These are phyloP conservation scores for Eupithecia centaureata DNA, from an alignment of 2,888 invertebrate species.

Conservation along the genomic window DNA sequence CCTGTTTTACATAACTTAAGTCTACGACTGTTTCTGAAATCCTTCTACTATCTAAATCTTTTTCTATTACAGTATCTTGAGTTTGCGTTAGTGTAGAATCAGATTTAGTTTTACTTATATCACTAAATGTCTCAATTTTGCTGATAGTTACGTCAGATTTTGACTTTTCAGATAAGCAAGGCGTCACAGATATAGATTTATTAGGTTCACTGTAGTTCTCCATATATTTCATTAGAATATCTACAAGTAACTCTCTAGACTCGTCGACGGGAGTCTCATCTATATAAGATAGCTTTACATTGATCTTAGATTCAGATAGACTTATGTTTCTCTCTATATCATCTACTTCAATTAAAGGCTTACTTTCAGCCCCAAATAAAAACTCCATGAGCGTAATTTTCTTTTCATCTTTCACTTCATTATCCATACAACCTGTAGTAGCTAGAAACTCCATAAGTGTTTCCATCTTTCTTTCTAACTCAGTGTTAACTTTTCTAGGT, in stretches of 20 bases:
- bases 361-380: slow-evolving; percentile 70
- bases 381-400: slow-evolving; percentile 81
- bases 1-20: slow-evolving; percentile 71
- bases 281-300: slow-evolving; percentile 72
- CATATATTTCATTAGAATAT: slow-evolving; percentile 79
- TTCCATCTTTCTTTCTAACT: slow-evolving; percentile 79
- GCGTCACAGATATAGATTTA: slow-evolving; percentile 66
- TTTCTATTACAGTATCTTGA: slow-evolving; percentile 77
- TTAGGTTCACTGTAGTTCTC: slow-evolving; percentile 65
- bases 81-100: slow-evolving; percentile 78
- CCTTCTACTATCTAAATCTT: slow-evolving; percentile 56
- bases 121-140: slow-evolving; percentile 73
- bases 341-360: slow-evolving; percentile 65
- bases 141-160: slow-evolving; percentile 79
- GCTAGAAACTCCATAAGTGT: slow-evolving; percentile 78
- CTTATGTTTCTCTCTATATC: slow-evolving; percentile 59
- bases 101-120: slow-evolving; percentile 78
- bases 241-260: slow-evolving; percentile 70
- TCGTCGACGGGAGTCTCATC: slow-evolving; percentile 79
- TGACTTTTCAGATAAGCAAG: slow-evolving; percentile 75
- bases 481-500: slow-evolving; percentile 69
- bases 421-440: slow-evolving; percentile 74
- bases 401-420: slow-evolving; percentile 67
- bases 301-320: slow-evolving; percentile 70
- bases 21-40: slow-evolving; percentile 77